Evolutionary conservation across 2,888 invertebrate species (phyloP).

Genomic region (Acanthacorydalis orientalis): DNA sequence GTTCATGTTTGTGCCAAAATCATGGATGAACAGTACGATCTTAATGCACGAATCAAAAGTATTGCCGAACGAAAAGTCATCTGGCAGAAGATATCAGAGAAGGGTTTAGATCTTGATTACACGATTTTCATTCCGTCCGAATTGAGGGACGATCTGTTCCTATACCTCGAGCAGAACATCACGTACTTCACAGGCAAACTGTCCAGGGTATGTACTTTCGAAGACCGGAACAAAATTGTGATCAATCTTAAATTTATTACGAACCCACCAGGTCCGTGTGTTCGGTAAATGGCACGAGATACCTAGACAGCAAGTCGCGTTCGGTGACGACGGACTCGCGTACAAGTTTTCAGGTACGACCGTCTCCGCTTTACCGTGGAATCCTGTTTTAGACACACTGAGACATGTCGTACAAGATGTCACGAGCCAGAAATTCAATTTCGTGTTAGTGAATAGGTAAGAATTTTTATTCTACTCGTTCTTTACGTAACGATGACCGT

Average conservation of each 20-base stretch:
- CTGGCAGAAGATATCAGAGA: conserved; percentile 26
- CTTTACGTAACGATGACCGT: neutral
- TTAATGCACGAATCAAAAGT: neutral
- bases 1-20: too few species aligned
- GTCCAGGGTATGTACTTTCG: conserved; percentile 32
- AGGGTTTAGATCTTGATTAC: conserved; percentile 41
- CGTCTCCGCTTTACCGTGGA: conserved; percentile 47
- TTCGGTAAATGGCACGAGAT: conserved; percentile 49
- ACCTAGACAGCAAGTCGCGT: conserved; percentile 52
- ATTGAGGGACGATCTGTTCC: conserved; percentile 30
- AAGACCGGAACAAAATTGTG: too few species aligned
- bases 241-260: conserved; percentile 1
- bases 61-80: conserved; percentile 7
- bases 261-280: conserved; percentile 29
- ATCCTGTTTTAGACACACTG: conserved; percentile 29
- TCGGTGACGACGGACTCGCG: conserved; percentile 43
- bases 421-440: conserved; percentile 42
- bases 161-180: conserved; percentile 34
- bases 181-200: conserved; percentile 47
- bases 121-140: conserved; percentile 26
- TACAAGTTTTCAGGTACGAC: conserved; percentile 48
- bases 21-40: too few species aligned
- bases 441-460: conserved; percentile 50
- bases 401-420: conserved; percentile 31
- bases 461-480: conserved; percentile 5